Percentiles rank a stretch among this genome's conserved stretches.
Evolutionary conservation across 2,888 invertebrate species (phyloP).

Genomic region (Zygothrica quintamaculata): DNA sequence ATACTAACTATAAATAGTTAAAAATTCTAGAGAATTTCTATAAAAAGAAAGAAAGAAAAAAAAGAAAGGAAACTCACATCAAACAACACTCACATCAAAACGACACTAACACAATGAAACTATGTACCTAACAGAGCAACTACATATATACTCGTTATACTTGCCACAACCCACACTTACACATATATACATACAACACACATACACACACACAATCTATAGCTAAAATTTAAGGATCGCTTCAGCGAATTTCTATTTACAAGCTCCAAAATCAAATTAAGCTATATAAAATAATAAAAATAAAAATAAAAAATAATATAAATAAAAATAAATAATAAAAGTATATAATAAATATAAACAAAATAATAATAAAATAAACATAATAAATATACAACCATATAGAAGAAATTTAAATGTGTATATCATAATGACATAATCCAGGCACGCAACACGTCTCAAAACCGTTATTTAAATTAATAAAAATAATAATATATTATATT

Average conservation of each 20-base stretch:
- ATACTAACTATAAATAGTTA: slow-evolving; percentile 7
- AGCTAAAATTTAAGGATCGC: slow-evolving; percentile 52
- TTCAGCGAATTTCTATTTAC: slow-evolving; percentile 72
- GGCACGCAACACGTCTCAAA: slow-evolving; percentile 55
- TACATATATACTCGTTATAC: slow-evolving; percentile 52
- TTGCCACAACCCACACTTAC: slow-evolving; percentile 22
- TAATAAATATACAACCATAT: slow-evolving; percentile 7
- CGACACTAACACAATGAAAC: slow-evolving; percentile 75
- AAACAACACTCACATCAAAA: slow-evolving; percentile 31
- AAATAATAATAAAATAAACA: neutral
- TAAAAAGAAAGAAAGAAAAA: slow-evolving; percentile 15
- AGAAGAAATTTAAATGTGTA: slow-evolving; percentile 55
- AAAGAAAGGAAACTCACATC: slow-evolving; percentile 5
- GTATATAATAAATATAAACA: too few species aligned
- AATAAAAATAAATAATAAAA: too few species aligned
- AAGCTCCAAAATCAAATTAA: slow-evolving; percentile 50
- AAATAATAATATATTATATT: slow-evolving; percentile 41
- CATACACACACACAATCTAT: slow-evolving; percentile 32
- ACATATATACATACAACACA: slow-evolving; percentile 26
- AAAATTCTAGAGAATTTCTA: slow-evolving; percentile 62
- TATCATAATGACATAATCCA: slow-evolving; percentile 69
- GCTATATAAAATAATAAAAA: neutral
- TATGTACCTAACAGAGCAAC: slow-evolving; percentile 76
- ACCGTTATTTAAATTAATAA: slow-evolving; percentile 54
- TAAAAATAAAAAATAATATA: slow-evolving; percentile 1